phyloP scores from a whole-genome alignment of 1,140 invertebrate genomes.

The Drosophila pectinifera region DNA sequence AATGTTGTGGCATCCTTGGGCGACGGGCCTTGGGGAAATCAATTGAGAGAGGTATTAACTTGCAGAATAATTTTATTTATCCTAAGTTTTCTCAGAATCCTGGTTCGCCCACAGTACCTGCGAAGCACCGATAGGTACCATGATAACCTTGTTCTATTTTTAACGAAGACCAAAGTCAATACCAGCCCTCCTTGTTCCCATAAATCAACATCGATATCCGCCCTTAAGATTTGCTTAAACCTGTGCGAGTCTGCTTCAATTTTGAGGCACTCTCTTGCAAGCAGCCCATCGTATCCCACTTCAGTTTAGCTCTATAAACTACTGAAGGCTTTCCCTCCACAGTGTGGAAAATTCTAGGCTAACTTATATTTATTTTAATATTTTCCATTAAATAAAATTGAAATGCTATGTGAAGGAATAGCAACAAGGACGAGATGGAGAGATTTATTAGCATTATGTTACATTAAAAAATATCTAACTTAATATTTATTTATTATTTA shows the following conservation, averaged over 20 bases:
- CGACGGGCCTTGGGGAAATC: constrained; percentile 28
- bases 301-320: neutral
- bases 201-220: constrained; percentile 6
- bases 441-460: too few relatives aligned
- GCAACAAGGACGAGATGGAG: too few relatives aligned
- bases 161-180: neutral
- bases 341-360: neutral
- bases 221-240: neutral
- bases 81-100: neutral
- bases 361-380: too few relatives aligned
- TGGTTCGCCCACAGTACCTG: neutral
- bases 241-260: neutral
- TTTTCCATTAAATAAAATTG: too few relatives aligned
- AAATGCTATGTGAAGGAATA: too few relatives aligned
- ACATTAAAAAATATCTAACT: too few relatives aligned
- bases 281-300: neutral
- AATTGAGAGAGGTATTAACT: constrained; percentile 25
- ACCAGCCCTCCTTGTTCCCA: neutral
- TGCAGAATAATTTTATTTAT: constrained; percentile 28
- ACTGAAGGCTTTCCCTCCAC: too few relatives aligned
- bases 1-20: constrained; percentile 23
- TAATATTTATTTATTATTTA: too few relatives aligned
- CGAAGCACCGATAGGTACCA: too few relatives aligned
- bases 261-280: neutral
- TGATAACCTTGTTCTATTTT: constrained; percentile 9